Conservation (phyloP, 2,797 vertebrate genomes). For the Glyptemys insculpta region DNA sequence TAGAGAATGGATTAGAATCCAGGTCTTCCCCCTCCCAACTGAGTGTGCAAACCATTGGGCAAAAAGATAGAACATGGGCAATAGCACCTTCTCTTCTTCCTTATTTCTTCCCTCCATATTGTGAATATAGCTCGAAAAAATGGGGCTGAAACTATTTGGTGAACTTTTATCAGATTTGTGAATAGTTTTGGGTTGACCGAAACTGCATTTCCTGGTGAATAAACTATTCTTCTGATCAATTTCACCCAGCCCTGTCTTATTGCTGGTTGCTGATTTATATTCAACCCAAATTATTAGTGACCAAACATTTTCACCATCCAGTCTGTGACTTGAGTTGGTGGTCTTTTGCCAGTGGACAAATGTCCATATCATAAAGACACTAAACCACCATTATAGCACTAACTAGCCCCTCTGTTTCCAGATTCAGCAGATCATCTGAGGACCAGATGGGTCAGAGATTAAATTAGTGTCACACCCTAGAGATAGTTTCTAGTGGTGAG, state of each 20-base stretch:
- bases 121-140: too few relatives aligned
- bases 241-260: neutral
- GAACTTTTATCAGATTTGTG: neutral
- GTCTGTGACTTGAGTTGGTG: accelerated
- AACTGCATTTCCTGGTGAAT: neutral
- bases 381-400: neutral
- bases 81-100: neutral
- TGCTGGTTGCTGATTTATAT: neutral
- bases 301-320: neutral
- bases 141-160: neutral
- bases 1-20: neutral
- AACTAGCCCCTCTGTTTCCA: neutral
- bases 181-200: neutral
- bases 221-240: neutral
- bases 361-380: neutral
- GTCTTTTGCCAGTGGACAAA: neutral
- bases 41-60: neutral
- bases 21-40: neutral
- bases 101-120: neutral
- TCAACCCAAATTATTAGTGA: neutral
- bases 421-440: neutral
- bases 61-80: neutral
- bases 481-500: neutral
- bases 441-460: neutral
- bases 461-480: neutral